Conservation (phyloP, 2,888 invertebrate genomes). For the Sinohyriopsis cumingii region DNA sequence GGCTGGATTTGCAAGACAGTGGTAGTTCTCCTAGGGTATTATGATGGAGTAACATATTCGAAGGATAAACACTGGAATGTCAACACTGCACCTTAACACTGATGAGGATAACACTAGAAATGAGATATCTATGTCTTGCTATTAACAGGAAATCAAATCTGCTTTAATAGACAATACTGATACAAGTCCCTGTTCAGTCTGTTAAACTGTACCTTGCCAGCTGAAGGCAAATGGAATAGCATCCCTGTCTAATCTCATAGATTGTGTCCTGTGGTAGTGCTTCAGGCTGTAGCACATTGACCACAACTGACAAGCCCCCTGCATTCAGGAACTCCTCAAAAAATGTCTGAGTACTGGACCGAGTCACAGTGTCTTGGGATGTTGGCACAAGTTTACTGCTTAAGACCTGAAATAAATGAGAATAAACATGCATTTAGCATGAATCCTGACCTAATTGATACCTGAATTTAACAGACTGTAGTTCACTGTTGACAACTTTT, state of each 20-base stretch:
- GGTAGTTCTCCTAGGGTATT: too few species aligned
- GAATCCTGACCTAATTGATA: not conserved
- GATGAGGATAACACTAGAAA: not conserved
- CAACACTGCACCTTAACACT: too few species aligned
- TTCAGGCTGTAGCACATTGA: slow-evolving; percentile 72
- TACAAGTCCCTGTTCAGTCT: not conserved
- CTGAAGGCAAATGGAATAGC: slow-evolving; percentile 72
- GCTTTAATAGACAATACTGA: not conserved
- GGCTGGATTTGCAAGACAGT: too few species aligned
- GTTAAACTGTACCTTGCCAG: slow-evolving; percentile 67
- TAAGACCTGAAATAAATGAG: slow-evolving; percentile 68
- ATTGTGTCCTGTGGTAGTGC: slow-evolving; percentile 71
- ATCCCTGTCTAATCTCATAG: slow-evolving; percentile 72
- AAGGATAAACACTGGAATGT: too few species aligned
- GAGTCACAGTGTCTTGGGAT: slow-evolving; percentile 62
- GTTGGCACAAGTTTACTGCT: slow-evolving; percentile 73
- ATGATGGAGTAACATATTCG: too few species aligned
- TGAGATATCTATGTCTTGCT: not conserved
- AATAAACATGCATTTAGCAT: not conserved
- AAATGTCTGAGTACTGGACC: slow-evolving; percentile 67
- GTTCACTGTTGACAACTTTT: too few species aligned
- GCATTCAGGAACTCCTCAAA: slow-evolving; percentile 72
- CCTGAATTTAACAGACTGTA: too few species aligned
- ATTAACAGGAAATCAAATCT: not conserved
- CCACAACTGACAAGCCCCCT: slow-evolving; percentile 72